These are phyloP conservation scores for Stictonetta naevosa DNA, from an alignment of 2,113 vertebrate genomes.

Conservation along the genomic window DNA sequence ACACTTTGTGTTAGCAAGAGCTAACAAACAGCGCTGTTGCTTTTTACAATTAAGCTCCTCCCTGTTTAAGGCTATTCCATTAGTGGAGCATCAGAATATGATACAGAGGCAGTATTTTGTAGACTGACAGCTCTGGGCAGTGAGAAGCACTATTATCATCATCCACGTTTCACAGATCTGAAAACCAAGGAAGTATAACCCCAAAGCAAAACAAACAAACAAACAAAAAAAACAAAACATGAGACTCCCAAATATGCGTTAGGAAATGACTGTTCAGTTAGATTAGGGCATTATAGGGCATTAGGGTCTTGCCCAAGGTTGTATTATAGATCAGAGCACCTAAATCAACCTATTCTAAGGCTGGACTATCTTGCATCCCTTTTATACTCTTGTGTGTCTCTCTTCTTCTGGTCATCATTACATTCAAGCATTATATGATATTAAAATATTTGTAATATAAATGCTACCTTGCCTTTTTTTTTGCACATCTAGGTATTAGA, in stretches of 20 bases:
- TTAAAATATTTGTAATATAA: not conserved
- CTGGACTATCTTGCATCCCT: not conserved
- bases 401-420: not conserved
- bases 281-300: not conserved
- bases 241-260: not conserved
- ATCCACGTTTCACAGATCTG: not conserved
- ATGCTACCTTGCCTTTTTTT: fast-evolving
- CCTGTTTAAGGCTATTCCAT: not conserved
- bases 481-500: not conserved
- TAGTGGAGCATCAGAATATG: not conserved
- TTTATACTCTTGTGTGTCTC: not conserved
- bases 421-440: not conserved
- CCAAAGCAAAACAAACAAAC: not conserved
- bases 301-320: not conserved
- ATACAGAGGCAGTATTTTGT: not conserved
- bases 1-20: not conserved
- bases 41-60: not conserved
- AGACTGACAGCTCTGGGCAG: not conserved
- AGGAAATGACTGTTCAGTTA: not conserved
- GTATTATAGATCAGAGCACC: not conserved
- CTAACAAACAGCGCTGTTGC: not conserved
- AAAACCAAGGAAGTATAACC: not conserved
- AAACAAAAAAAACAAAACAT: not conserved
- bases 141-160: not conserved
- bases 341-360: not conserved